phyloP scores from a whole-genome alignment of 2,797 vertebrate genomes.

The Cottoperca gobio region DNA sequence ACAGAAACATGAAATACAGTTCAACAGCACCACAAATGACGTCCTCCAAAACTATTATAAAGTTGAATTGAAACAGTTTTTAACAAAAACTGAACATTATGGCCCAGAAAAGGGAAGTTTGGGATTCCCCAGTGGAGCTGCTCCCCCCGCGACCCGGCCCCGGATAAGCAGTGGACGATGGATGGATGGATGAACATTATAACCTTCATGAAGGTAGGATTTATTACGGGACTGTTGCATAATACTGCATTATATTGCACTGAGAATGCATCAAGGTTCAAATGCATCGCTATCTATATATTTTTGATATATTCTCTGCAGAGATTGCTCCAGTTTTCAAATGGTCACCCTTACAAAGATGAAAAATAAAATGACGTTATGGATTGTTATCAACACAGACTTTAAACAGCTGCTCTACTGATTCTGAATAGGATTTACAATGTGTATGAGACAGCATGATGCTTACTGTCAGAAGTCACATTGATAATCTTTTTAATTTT shows the following conservation, averaged over 20 bases:
- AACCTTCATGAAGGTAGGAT: not conserved
- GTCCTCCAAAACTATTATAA: not conserved
- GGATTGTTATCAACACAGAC: not conserved
- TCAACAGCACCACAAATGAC: not conserved
- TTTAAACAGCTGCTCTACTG: not conserved
- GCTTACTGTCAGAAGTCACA: not conserved
- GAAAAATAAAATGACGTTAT: not conserved
- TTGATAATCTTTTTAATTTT: constrained; percentile 2
- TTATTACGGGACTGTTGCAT: not conserved
- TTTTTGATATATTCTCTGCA: not conserved
- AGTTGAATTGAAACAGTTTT: not conserved
- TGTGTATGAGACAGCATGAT: not conserved
- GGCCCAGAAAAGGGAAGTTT: too few relatives aligned
- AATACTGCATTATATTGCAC: not conserved
- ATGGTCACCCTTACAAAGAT: not conserved
- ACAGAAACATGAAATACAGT: not conserved
- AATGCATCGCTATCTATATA: not conserved
- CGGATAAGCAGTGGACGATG: too few relatives aligned
- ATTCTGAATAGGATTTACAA: not conserved
- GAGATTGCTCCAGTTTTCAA: not conserved
- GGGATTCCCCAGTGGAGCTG: too few relatives aligned
- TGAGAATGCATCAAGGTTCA: not conserved
- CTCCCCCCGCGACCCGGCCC: too few relatives aligned
- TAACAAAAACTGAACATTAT: not conserved
- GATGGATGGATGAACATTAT: not conserved